Evolutionary conservation across 2,797 vertebrate species (phyloP).

Genomic region (Ciconia nigra): DNA sequence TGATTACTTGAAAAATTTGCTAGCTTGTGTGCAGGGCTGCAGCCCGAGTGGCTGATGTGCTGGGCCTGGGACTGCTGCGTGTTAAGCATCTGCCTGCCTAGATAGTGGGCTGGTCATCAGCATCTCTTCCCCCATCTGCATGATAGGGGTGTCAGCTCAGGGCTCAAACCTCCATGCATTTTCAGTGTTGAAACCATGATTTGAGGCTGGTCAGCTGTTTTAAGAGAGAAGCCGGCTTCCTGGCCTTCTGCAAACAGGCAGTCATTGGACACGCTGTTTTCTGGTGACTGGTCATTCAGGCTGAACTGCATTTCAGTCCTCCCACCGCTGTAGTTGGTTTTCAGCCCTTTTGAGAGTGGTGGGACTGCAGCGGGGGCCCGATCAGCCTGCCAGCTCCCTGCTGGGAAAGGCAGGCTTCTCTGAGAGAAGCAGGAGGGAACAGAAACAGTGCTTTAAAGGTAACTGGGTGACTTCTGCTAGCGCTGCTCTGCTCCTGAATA

Average conservation of each 20-base stretch:
- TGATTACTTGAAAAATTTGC: not conserved
- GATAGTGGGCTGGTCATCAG: not conserved
- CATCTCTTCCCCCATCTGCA: rapidly evolving
- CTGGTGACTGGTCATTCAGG: not conserved
- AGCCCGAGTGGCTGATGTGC: rapidly evolving
- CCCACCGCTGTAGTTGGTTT: not conserved
- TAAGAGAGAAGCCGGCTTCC: not conserved
- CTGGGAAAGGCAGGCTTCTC: rapidly evolving
- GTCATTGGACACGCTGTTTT: rapidly evolving
- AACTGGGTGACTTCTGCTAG: not conserved
- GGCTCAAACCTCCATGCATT: not conserved
- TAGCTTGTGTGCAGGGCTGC: not conserved
- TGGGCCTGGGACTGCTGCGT: rapidly evolving
- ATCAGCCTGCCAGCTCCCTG: not conserved
- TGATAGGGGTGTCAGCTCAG: not conserved
- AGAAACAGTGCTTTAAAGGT: not conserved
- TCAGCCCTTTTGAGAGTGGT: not conserved
- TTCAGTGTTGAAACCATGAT: not conserved
- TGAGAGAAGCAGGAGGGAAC: not conserved
- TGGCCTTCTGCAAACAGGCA: not conserved
- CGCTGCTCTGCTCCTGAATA: not conserved
- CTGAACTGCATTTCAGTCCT: not conserved
- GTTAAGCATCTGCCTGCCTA: not conserved
- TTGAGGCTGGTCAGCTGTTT: not conserved
- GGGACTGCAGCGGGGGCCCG: not conserved